Evolutionary conservation across 2,888 invertebrate genomes (phyloP), one percentile per base, ranked within the genome.

Genomic region (Melanchra persicariae): DNA sequence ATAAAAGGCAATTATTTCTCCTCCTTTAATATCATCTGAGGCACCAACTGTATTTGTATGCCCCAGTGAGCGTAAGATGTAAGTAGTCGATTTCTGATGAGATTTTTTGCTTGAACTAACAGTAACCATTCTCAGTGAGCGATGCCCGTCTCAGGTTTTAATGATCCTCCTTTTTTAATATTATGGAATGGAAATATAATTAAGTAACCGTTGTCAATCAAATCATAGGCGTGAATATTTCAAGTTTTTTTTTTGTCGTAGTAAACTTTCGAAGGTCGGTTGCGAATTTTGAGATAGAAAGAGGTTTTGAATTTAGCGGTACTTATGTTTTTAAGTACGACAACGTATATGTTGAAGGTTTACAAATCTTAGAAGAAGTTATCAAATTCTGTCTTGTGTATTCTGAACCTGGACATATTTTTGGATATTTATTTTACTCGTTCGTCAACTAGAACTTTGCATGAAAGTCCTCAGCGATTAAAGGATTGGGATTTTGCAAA

Each of bases 101-200:
- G 81, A 77, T 77, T 84, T 84, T 84, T 85, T 85, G 68, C 74
- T 64, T 49, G 51, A 61, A 34, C 22, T 84, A 85, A 84, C 84
- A 73, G 84, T 84, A 84, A 47, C 58, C 47, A 73, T 77, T 85
- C 77, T 84, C 70, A 79, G 57, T 69, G 54, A 73, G 66, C 65
- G 59, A 51, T 34, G 66, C 19, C 51, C 62, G 52, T 47, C 63
- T 63, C 66, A 43, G 69, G 67, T 72, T 83, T 83, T 83, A 76
- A 81, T 81, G 83, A 60, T 66, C 55, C 45, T 64, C 45, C 59
- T 77, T 83, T 77, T 82, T 75, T 68, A 57, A 61, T 70, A 69
- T 54, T 24, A 65, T 55, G 47, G 70, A 73, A 68, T 74, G 68
- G 63, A 61, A 71, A 70, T 79, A 60, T 75, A 79, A 79, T 72